Evolutionary conservation across 2,888 invertebrate species (phyloP).

Genomic region (Mongoloraphidia duomilia): DNA sequence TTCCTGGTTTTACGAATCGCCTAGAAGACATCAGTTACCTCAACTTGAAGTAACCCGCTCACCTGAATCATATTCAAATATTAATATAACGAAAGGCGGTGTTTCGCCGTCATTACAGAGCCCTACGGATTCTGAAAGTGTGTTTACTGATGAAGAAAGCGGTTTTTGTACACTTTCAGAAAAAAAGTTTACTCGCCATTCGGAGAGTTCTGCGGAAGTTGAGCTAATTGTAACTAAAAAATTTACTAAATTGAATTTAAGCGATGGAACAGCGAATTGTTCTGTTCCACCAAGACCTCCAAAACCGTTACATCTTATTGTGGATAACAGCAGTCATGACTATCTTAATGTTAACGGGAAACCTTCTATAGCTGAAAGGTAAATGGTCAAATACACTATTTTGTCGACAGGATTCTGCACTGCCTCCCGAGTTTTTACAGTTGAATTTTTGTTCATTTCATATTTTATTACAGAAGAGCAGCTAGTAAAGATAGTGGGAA

Average conservation of each 20-base stretch:
- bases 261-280: slow-evolving; percentile 16
- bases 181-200: slow-evolving; percentile 27
- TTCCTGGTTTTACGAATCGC: slow-evolving; percentile 39
- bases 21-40: slow-evolving; percentile 19
- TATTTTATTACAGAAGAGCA: too few species aligned
- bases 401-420: too few species aligned
- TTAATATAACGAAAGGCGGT: slow-evolving; percentile 18
- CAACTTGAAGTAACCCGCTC: slow-evolving; percentile 10
- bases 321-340: slow-evolving; percentile 31
- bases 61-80: slow-evolving; percentile 24
- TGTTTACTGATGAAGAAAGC: slow-evolving; percentile 50
- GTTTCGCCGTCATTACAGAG: slow-evolving; percentile 40
- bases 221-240: slow-evolving; percentile 40
- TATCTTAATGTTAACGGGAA: slow-evolving; percentile 32
- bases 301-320: slow-evolving; percentile 46
- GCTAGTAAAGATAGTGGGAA: too few species aligned
- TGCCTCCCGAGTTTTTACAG: too few species aligned
- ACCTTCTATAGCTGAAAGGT: slow-evolving; percentile 4
- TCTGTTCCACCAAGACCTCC: slow-evolving; percentile 57
- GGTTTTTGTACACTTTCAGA: slow-evolving; percentile 32
- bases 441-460: too few species aligned
- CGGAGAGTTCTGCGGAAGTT: slow-evolving; percentile 41
- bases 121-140: slow-evolving; percentile 50
- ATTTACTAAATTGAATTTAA: slow-evolving; percentile 36
- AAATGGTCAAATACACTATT: not conserved